A percentile compares a stretch with the other conserved stretches of the same genome.
Conservation (phyloP, 2,113 vertebrate genomes). For the Syrrhaptes paradoxus region DNA sequence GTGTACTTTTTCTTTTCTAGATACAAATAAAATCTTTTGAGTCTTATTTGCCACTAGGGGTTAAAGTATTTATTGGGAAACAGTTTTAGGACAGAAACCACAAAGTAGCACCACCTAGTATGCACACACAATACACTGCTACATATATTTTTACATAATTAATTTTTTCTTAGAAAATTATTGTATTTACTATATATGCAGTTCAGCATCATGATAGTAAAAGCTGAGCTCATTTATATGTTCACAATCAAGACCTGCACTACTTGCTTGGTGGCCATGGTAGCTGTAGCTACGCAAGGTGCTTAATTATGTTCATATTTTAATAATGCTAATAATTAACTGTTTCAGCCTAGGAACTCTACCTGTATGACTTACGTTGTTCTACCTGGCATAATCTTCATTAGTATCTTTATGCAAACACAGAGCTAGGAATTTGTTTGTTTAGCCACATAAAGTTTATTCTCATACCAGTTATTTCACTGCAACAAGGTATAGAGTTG, state of each 20-base stretch:
- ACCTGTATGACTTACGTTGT: background rate
- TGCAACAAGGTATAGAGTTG: background rate
- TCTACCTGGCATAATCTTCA: background rate
- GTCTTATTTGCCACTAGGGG: background rate
- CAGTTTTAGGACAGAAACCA: background rate
- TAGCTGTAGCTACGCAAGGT: background rate
- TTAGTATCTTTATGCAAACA: background rate
- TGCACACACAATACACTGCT: background rate
- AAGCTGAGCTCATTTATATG: background rate
- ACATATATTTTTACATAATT: background rate
- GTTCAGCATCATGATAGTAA: background rate
- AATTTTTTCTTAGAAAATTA: background rate
- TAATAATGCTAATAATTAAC: background rate
- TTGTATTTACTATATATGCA: background rate
- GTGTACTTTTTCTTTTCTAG: background rate
- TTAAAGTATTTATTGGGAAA: background rate
- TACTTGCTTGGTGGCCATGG: background rate
- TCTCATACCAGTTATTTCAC: background rate
- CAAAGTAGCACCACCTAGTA: background rate
- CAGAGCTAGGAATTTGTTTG: background rate
- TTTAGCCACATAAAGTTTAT: background rate
- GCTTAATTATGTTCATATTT: background rate
- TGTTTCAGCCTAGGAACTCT: background rate
- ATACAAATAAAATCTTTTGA: background rate
- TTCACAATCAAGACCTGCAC: background rate